Base-by-base conservation (phyloP, 2,888 invertebrate species). In the Athalia circularis region DNA sequence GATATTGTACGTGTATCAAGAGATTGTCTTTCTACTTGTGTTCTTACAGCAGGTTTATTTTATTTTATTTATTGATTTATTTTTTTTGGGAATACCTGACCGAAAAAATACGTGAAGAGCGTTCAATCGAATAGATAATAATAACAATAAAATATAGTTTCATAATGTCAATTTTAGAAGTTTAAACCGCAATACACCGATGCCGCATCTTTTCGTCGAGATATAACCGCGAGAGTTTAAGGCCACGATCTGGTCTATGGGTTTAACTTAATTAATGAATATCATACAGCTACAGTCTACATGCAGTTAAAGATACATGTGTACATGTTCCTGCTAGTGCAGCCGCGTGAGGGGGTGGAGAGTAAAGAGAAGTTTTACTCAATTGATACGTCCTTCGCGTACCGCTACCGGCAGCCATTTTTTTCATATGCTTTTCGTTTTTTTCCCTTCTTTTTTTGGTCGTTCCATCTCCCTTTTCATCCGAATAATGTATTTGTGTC, bases 181-280 rank as follows among this genome's bases (percentile, higher is more conserved):
- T 52, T 4, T 52, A 9, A 11, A 52, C 52, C 52, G 8, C 7
- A 52, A 65, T 11, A 3, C 6, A 43, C 43, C 4, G 70, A 29
- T 5, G 43, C 45, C n/a, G 54, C 70, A n/a, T 7, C 11, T 9
- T 11, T 54, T n/a, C n/a, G 11, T 3, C 13, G 57, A 4, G n/a
- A 59, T 47, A 29, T 57, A 43, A 43, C 72, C 8, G 47, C 3
- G 13, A 72, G 57, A 59, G 59, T 59, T 72, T 72, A 59, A 72
- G 72, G 57, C 72, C 57, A 57, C 70, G 59, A n/a, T 48, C 52
- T 61, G 61, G 61, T 75, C 75, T 64, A 64, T 75, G 59, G 29
- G 75, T 75, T 90, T 90, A 89, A 89, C 87, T 89, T 89, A 89
- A 90, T 90, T 90, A 90, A 90, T 88, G 88, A 89, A 90, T 88